Base-by-base conservation (phyloP, 2,797 vertebrate genomes). In the Hippopotamyrus pictus region DNA sequence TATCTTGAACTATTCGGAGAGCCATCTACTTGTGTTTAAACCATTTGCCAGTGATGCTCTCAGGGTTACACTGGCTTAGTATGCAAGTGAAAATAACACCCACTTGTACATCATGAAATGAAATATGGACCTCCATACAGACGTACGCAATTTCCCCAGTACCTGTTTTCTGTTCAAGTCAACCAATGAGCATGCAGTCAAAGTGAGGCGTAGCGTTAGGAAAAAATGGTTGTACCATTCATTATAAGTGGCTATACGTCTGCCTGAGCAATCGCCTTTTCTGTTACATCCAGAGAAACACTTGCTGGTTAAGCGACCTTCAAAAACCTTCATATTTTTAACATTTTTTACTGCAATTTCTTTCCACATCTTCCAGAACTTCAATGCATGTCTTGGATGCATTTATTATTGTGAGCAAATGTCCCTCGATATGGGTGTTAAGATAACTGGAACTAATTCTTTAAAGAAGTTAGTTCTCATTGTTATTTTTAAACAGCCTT, bases 401-500 rank as follows among this genome's bases (percentile, higher is more conserved):
- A 37, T 73, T 73, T 73, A 37, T 37, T 17, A 69, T 17, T 73
- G 4, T 2, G 14, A 73, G 65, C 29, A 37, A 73, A 37, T 37
- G 65, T 73, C 65, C 65, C 65, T 14, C 5, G 65, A 73, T 14
- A 37, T 14, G 14, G 5, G 29, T 73, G 65, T 73, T 73, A 73
- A 73, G 14, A 73, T 73, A 73, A 37, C 65, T 73, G 65, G 29
- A 73, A 37, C 14, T 73, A 73, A 73, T 14, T 73, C 29, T 73
- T 73, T 73, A 73, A 73, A 73, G 65, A 73, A 73, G 65, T 73
- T 7, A 73, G 65, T 37, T 73, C 29, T 37, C 29, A 73, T 73
- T 73, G 65, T 73, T 17, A 87, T 62, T 87, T 87, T 87, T 62
- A 62, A 37, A 62, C 37, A 62, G 86, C 29, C 29, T 73, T 37